Evolutionary conservation across 2,797 vertebrate genomes (phyloP), one percentile per base, ranked within the genome.

Genomic region (Oreonectes daqikongensis): DNA sequence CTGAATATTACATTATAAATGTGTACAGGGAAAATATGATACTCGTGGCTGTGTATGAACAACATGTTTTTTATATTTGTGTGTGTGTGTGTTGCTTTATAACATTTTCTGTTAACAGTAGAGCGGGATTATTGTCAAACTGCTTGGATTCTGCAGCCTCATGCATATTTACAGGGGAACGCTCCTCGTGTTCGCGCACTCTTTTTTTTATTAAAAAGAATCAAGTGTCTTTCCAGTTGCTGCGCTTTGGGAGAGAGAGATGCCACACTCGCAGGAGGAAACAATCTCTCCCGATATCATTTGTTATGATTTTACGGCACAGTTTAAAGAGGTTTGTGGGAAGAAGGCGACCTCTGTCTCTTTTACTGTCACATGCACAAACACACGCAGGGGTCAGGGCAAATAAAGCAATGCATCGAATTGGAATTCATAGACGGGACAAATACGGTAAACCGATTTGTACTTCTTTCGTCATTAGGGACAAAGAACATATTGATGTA

Each of bases 91-190:
- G 32, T 40, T 64, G 30, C 60, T 65, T 74, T 40, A 74, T 55
- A 26, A 74, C 28, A 74, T 55, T 65, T 26, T 44, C 38, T 20
- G 63, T 75, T 55, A 66, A 66, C 50, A 57, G 63, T 55, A 24
- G n/a, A 32, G 63, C 26, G 30, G 72, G 50, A 75, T 55, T 75
- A 44, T 57, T 67, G 63, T 66, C 66, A 46, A 75, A 67, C 50
- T 67, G 38, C 24, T 24, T 44, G 63, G 50, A 68, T 75, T 35
- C 40, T 68, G 73, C 40, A 53, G 35, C 28, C 64, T 76, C 73
- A 76, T 76, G 53, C 26, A 76, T 60, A 68, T 76, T 76, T 48
- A 76, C 74, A 24, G 53, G 60, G 53, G 68, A 68, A 48, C 38
- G 24, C 73, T 59, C 20, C 40, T 68, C 64, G 7, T 68, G 52